Base-by-base conservation (phyloP, 2,113 vertebrate genomes). In the Istiophorus platypterus region DNA sequence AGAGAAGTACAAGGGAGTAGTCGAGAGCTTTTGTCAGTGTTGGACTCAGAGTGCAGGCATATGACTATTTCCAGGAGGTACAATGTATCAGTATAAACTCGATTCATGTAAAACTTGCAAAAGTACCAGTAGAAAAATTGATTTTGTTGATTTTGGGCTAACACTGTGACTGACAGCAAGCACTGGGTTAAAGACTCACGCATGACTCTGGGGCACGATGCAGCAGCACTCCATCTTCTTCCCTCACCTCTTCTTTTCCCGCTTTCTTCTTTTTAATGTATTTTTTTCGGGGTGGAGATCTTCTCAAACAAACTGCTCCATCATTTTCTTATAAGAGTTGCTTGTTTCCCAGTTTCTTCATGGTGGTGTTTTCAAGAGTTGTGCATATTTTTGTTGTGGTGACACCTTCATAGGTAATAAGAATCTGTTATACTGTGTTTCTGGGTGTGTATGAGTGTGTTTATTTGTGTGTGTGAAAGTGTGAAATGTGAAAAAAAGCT, bases 251-350 rank as follows among this genome's bases (percentile, higher is more conserved):
- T 78, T 82, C 84, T 77, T 78, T 69, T 87, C 52, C 47, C 51
- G 17, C 71, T 87, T 86, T 87, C 76, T 89, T 86, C 75, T 79
- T 74, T 89, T 85, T 76, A 73, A 63, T 10, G 37, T 85, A 66
- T 42, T 85, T 81, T 81, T 83, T 68, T 26, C 51, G 37, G 63
- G 80, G 37, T 82, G 73, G 80, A 91, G 86, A 93, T 90, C 78
- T 88, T 92, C 91, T 92, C 91, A 81, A 85, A 89, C 78, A 79
- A 84, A 82, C 88, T 85, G 77, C 75, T 81, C 86, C 85, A 90
- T 93, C 91, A 88, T 91, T 89, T 72, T 70, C 42, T 49, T 56
- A 85, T 88, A 70, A 85, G 80, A 88, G 86, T 85, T 76, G 83
- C 85, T 91, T 80, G 68, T 93, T 80, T 90, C 73, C 76, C 78